Base-by-base conservation (phyloP, 2,113 vertebrate species). In the Asarcornis scutulata region DNA sequence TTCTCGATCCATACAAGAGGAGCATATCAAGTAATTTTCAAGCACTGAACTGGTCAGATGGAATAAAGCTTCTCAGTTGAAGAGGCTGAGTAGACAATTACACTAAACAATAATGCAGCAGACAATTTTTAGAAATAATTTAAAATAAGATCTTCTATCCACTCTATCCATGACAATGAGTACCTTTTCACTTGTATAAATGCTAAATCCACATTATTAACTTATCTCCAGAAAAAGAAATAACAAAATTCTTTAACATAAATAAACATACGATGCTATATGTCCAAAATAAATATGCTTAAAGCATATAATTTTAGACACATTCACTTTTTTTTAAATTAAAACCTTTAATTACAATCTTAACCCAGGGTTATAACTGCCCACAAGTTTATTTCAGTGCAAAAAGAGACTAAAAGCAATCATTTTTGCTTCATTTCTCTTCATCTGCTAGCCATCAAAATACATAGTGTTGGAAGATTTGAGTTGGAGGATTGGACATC, bases 51-150 rank as follows among this genome's bases (percentile, higher is more conserved):
- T 67, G 56, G 15, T 26, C 36, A 44, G 42, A 48, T 78, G 76
- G 40, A 84, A 25, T 32, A n/a, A 80, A 91, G 56, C 79, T 83
- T 86, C 66, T 55, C 74, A 73, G 38, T 27, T 93, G 63, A 91
- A 97, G 78, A 91, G 87, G 63, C 12, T 29, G 31, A 94, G 75
- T 78, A 68, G 31, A 75, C 38, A 80, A 77, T 80, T 88, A 80
- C 9, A 83, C 40, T 16, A 23, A 36, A 82, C 26, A 53, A 55
- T 40, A 85, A 66, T 2, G n/a, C 38, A 85, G 67, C 26, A 87
- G 68, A 25, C 50, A 69, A 40, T 71, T 93, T 84, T 83, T 17
- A 40, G 23, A 77, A 79, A 44, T 22, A 77, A 78, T 32, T 77
- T 42, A 77, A 74, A 80, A 53, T 4, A 86, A 85, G 59, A 55